phyloP scores from a whole-genome alignment of 2,888 invertebrate species.

The Dinocampus coccinellae region DNA sequence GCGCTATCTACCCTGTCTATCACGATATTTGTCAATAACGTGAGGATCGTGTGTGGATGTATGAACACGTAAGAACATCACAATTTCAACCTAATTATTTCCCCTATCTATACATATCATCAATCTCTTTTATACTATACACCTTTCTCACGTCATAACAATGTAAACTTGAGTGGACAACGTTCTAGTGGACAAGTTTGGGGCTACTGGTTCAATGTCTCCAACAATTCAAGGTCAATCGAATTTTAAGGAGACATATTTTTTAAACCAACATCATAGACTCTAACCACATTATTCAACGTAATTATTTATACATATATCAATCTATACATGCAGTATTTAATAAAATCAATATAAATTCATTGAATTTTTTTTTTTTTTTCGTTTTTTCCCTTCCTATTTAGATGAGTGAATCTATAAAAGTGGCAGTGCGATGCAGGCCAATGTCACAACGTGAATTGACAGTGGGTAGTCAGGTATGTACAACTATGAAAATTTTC shows the following conservation, averaged over 20 bases:
- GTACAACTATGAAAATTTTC: conserved; percentile 30
- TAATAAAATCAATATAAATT: not conserved
- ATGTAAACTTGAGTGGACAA: not conserved
- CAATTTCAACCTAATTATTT: not conserved
- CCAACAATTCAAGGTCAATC: conserved; percentile 42
- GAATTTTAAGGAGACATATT: conserved; percentile 25
- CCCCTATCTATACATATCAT: not conserved
- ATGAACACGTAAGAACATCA: not conserved
- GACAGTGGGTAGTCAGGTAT: conserved; percentile 63
- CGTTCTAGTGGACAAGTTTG: not conserved
- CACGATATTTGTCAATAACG: conserved; percentile 17
- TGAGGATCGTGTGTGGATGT: conserved; percentile 14
- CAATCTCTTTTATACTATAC: not conserved
- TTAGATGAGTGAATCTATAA: conserved; percentile 77
- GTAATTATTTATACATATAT: not conserved
- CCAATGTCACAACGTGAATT: conserved; percentile 85
- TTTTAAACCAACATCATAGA: conserved; percentile 1
- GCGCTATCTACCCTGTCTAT: conserved; percentile 30
- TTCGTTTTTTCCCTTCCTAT: conserved; percentile 31
- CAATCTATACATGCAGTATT: not conserved
- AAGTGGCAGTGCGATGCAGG: conserved; percentile 88
- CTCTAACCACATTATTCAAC: not conserved
- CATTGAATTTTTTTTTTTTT: not conserved
- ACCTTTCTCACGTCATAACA: not conserved
- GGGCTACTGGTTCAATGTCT: conserved; percentile 45